These are phyloP conservation scores for Rousettus madagascariensis DNA, from an alignment of 2,797 vertebrate species.

Conservation along the genomic window DNA sequence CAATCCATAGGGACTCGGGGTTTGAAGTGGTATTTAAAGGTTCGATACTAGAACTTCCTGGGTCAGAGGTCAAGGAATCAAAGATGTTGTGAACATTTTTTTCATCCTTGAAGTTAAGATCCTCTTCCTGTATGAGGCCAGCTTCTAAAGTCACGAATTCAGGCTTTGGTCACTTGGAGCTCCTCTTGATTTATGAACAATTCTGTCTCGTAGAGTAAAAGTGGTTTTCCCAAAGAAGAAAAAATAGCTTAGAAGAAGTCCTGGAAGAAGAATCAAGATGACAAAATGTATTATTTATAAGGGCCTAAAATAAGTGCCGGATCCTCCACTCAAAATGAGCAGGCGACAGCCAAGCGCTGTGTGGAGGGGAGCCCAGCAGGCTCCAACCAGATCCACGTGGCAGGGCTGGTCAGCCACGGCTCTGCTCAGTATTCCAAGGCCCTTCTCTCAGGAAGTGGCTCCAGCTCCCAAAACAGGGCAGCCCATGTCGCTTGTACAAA, in stretches of 20 bases:
- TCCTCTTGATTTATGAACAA: constrained; percentile 75
- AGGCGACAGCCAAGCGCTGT: constrained; percentile 41
- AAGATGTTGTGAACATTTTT: background rate
- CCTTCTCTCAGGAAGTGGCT: background rate
- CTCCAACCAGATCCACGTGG: background rate
- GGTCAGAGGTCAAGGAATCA: constrained; percentile 22
- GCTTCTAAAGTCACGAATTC: constrained; percentile 44
- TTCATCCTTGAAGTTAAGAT: background rate
- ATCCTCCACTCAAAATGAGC: constrained; percentile 60
- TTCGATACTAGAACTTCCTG: background rate
- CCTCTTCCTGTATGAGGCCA: background rate
- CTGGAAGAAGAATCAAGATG: constrained; percentile 73
- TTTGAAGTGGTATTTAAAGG: background rate
- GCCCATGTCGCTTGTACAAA: background rate
- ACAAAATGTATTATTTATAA: constrained; percentile 77
- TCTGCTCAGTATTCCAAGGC: background rate
- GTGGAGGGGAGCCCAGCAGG: background rate
- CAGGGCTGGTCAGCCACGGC: background rate
- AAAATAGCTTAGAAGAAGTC: constrained; percentile 63
- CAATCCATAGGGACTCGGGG: background rate
- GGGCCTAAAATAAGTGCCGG: constrained; percentile 65
- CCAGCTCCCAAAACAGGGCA: background rate
- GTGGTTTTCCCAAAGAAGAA: constrained; percentile 64
- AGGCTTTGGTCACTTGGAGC: constrained; percentile 38
- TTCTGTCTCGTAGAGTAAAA: constrained; percentile 62